These are phyloP conservation scores for Aporophyla nigra DNA, from an alignment of 2,888 invertebrate species.

Conservation along the genomic window DNA sequence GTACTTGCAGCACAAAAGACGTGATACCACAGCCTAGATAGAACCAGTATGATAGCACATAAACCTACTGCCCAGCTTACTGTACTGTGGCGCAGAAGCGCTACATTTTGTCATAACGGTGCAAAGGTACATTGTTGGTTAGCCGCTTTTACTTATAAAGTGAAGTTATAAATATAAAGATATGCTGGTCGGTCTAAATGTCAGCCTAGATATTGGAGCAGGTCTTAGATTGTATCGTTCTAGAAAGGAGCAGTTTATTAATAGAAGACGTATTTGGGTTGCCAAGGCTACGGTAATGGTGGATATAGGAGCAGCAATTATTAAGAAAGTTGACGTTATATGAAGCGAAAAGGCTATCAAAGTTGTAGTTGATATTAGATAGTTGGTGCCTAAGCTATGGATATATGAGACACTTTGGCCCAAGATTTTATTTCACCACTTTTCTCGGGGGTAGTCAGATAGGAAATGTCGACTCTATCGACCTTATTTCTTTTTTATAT, in stretches of 20 bases:
- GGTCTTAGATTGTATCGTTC: slow-evolving; percentile 11
- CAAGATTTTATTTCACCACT: background rate
- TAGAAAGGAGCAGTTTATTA: background rate
- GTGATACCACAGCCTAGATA: slow-evolving; percentile 47
- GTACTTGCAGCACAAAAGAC: slow-evolving; percentile 15
- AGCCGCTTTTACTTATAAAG: slow-evolving; percentile 24
- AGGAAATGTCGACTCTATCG: too few relatives aligned
- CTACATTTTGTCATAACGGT: slow-evolving; percentile 58
- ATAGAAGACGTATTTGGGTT: background rate
- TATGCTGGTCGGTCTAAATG: slow-evolving; percentile 17
- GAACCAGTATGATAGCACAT: slow-evolving; percentile 52
- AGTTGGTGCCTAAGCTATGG: background rate
- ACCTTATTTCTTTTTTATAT: background rate
- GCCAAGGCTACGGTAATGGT: background rate
- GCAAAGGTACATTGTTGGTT: slow-evolving; percentile 51
- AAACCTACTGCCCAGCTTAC: slow-evolving; percentile 65
- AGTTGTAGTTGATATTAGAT: background rate
- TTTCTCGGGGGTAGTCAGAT: background rate
- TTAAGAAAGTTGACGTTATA: background rate
- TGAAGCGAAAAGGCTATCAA: background rate
- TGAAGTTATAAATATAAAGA: slow-evolving; percentile 25
- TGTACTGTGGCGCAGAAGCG: slow-evolving; percentile 25
- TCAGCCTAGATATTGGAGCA: background rate
- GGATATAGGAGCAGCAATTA: background rate
- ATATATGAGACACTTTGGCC: background rate